Percentiles rank a stretch among this genome's conserved stretches.
These are phyloP conservation scores for Criorhina ranunculi DNA, from an alignment of 2,888 invertebrate genomes.

Conservation along the genomic window DNA sequence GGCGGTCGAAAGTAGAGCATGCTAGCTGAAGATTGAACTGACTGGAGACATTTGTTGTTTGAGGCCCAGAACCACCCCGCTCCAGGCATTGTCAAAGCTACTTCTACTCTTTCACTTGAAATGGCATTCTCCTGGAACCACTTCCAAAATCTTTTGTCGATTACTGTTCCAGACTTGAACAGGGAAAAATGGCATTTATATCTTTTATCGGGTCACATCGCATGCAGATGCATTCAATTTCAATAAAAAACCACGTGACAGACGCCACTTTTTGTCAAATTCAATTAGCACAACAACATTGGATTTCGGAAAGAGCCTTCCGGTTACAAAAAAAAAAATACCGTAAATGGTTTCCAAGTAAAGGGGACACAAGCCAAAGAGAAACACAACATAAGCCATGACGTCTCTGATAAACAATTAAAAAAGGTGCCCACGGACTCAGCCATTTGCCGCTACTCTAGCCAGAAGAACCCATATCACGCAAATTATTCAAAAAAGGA, in stretches of 20 bases:
- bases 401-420: constrained; percentile 54
- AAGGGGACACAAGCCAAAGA: not conserved
- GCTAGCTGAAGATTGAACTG: too few relatives aligned
- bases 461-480: constrained; percentile 40
- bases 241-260: constrained; percentile 6
- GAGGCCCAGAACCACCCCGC: too few relatives aligned
- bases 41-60: too few relatives aligned
- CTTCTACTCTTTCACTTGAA: too few relatives aligned
- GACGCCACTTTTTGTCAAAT: constrained; percentile 18
- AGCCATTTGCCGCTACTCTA: constrained; percentile 6
- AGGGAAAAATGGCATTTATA: too few relatives aligned
- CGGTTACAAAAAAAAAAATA: constrained; percentile 21
- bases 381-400: constrained; percentile 5
- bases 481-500: constrained; percentile 66
- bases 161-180: too few relatives aligned
- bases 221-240: not conserved
- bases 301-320: constrained; percentile 12
- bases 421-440: constrained; percentile 21
- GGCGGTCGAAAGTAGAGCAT: too few relatives aligned
- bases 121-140: too few relatives aligned
- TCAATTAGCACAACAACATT: constrained; percentile 46
- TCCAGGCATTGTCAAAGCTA: too few relatives aligned
- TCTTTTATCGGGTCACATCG: constrained; percentile 5
- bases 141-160: too few relatives aligned
- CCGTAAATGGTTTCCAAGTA: constrained; percentile 10